phyloP scores from a whole-genome alignment of 2,113 vertebrate genomes.

The Toxotes jaculatrix region DNA sequence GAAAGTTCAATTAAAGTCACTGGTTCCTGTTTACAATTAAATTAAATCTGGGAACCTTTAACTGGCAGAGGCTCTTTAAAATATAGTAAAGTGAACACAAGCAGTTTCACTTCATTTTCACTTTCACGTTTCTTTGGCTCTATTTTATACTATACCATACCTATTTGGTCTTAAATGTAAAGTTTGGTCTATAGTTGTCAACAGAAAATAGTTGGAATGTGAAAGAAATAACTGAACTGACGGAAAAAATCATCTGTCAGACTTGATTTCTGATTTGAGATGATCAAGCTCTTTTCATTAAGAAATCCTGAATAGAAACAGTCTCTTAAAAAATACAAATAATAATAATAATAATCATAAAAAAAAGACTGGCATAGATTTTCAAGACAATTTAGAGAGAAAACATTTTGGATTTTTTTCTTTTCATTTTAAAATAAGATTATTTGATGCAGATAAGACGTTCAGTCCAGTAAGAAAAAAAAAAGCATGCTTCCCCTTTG shows the following conservation, averaged over 20 bases:
- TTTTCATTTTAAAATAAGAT: neutral
- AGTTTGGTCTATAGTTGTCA: neutral
- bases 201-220: neutral
- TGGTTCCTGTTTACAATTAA: neutral
- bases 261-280: neutral
- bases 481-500: neutral
- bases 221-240: neutral
- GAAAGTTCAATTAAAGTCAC: conserved; percentile 7
- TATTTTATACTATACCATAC: neutral
- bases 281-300: neutral
- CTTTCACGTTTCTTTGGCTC: neutral
- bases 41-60: neutral
- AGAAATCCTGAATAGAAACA: neutral
- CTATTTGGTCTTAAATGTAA: neutral
- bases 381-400: neutral
- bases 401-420: neutral
- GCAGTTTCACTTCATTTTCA: neutral
- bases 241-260: neutral
- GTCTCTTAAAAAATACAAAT: too few species aligned
- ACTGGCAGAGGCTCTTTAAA: neutral
- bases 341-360: too few species aligned
- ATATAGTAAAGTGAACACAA: neutral
- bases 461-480: neutral
- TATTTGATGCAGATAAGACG: neutral
- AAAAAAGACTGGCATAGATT: neutral